Evolutionary conservation across 1,140 invertebrate species (phyloP).

Genomic region (Alviniconcha marisindica): DNA sequence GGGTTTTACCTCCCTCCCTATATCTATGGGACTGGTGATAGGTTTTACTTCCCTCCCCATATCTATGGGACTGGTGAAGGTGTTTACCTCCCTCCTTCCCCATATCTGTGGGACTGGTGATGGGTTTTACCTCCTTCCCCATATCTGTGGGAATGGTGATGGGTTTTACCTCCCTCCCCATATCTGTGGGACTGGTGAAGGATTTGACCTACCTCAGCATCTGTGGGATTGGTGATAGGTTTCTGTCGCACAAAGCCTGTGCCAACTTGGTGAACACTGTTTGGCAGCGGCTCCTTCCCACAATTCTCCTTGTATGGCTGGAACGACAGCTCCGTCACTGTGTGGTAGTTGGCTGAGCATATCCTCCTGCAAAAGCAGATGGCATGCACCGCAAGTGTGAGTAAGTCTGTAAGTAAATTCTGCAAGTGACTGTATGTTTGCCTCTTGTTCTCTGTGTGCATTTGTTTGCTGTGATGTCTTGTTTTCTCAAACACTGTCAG

Average conservation of each 20-base stretch:
- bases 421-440: not conserved
- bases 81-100: too few species aligned
- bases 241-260: slow-evolving; percentile 72
- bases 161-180: too few species aligned
- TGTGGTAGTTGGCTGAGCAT: slow-evolving; percentile 71
- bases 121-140: too few species aligned
- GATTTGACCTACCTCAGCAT: slow-evolving; percentile 69
- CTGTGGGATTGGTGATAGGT: slow-evolving; percentile 63
- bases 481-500: not conserved
- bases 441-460: not conserved
- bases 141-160: too few species aligned
- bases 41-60: too few species aligned
- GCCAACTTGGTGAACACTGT: slow-evolving; percentile 61
- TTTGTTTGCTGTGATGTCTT: slow-evolving; percentile 63
- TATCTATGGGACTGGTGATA: too few species aligned
- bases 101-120: too few species aligned
- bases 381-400: too few species aligned
- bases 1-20: too few species aligned
- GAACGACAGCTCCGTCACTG: slow-evolving; percentile 66
- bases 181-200: too few species aligned
- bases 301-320: slow-evolving; percentile 47
- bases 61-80: too few species aligned
- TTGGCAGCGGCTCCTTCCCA: slow-evolving; percentile 62
- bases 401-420: too few species aligned
- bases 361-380: slow-evolving; percentile 62